Conservation (phyloP, 2,113 vertebrate genomes). For the Chrysochloris asiatica region DNA sequence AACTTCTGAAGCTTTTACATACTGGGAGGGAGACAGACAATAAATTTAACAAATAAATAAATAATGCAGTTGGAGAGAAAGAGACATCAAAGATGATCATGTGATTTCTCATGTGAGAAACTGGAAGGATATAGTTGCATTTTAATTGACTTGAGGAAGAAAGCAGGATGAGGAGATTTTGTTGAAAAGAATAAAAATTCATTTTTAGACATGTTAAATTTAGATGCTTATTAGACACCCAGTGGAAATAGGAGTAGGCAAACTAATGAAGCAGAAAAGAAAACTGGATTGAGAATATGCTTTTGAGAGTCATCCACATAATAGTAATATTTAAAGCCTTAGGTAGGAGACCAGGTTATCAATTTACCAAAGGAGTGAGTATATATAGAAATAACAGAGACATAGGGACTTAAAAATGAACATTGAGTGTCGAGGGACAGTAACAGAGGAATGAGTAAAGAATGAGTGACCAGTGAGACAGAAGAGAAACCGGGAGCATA, state of each 20-base stretch:
- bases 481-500: not conserved
- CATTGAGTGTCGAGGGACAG: no score
- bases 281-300: not conserved
- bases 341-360: not conserved
- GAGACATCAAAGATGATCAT: not conserved
- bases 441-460: not conserved
- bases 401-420: not conserved
- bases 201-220: not conserved
- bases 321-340: not conserved
- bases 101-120: not conserved
- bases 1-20: not conserved
- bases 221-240: not conserved
- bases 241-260: not conserved
- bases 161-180: not conserved
- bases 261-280: not conserved
- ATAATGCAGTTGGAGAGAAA: not conserved
- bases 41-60: not conserved
- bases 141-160: not conserved
- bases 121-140: not conserved
- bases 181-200: not conserved
- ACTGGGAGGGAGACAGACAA: no score
- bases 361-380: not conserved
- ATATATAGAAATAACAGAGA: not conserved
- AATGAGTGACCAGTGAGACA: rapidly evolving
- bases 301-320: not conserved